These are phyloP conservation scores for Chaetophractus vellerosus DNA, from an alignment of 2,797 vertebrate species.

Conservation along the genomic window DNA sequence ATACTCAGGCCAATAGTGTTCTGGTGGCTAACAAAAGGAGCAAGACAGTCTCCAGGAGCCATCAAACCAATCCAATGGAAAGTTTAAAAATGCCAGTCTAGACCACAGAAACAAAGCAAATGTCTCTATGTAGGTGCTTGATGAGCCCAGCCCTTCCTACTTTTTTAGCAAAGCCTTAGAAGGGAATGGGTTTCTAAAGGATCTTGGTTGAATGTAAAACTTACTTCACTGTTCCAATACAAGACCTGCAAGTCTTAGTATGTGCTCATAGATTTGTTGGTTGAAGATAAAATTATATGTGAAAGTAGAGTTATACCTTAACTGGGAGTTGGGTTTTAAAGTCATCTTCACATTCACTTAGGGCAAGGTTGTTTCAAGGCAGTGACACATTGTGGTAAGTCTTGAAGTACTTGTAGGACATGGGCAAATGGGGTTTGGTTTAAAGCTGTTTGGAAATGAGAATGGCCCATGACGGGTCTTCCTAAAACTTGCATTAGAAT, in stretches of 20 bases:
- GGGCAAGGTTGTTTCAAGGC: not conserved
- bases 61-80: not conserved
- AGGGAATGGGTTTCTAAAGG: not conserved
- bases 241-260: not conserved
- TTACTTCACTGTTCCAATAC: not conserved
- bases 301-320: not conserved
- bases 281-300: not conserved
- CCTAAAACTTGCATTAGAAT: not conserved
- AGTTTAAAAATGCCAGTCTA: not conserved
- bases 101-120: not conserved
- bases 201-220: not conserved
- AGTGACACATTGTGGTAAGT: not conserved
- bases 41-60: not conserved
- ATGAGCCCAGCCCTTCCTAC: not conserved
- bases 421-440: not conserved
- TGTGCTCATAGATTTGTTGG: not conserved
- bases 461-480: too few relatives aligned
- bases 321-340: not conserved
- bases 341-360: not conserved
- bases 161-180: not conserved
- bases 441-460: not conserved
- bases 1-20: rapidly evolving
- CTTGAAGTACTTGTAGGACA: not conserved
- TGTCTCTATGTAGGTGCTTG: not conserved
- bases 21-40: not conserved